Evolutionary conservation across 37 sponge, comb jelly and placozoan genomes (phyloP), one percentile per base, ranked within the genome.

Genomic region (Theonella swinhoei): DNA sequence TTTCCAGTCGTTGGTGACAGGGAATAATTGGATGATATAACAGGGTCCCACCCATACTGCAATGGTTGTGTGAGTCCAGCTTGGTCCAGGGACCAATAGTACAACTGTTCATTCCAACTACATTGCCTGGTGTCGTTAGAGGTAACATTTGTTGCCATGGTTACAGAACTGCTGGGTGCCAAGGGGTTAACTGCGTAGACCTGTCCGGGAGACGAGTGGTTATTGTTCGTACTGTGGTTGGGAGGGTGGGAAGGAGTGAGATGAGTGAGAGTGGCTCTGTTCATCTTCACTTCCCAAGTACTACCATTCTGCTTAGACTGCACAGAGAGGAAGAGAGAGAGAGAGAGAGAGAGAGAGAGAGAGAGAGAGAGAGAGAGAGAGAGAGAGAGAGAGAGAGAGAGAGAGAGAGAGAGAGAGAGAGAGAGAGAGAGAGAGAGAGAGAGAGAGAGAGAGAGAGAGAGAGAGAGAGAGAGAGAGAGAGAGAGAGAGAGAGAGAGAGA

Each of bases 351-450:
- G 7, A 54, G 39, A 24, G 68, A 19, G 31, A n/a, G 8, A 47
- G 54, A 47, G 7, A 14, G 54, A 17, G 54, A 14, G 54, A 47
- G 14, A 47, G 14, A 7, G 54, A 47, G n/a, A 47, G 54, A 47
- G 14, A 7, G 54, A 7, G 14, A 47, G 54, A 47, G 14, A 47
- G n/a, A 84, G 84, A 39, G 76, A 75, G 76, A 75, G 84, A 84
- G 84, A 64, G 76, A 84, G 76, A 64, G 68, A 84, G 76, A 63
- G 69, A 84, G 84, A 64, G 84, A 84, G 84, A 25, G 76, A 66
- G 84, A 64, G 76, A 84, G 84, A 75, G 62, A 77, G 86, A 47
- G 54, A 47, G 54, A 47, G 14, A 47, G 54, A 47, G 54, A 47
- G 54, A 47, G 54, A 47, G 11, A 47, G 7, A 14, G 54, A 14